These are phyloP conservation scores for Crypturellus undulatus DNA, from an alignment of 2,113 vertebrate genomes.

Conservation along the genomic window DNA sequence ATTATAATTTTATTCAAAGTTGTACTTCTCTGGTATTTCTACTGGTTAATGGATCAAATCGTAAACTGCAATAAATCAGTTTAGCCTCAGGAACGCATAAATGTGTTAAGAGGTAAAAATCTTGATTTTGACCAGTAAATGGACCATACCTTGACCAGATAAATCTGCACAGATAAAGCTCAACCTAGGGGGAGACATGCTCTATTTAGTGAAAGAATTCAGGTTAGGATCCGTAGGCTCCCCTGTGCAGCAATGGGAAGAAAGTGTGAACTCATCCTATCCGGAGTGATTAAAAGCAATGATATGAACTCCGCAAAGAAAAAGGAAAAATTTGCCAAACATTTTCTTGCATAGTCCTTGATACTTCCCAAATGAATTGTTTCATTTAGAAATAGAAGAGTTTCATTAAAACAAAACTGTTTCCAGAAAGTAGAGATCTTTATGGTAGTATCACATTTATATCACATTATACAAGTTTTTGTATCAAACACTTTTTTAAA, in stretches of 20 bases:
- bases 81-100: background rate
- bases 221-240: background rate
- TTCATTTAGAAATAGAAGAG: background rate
- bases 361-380: background rate
- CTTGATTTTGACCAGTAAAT: background rate
- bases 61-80: background rate
- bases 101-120: background rate
- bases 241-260: background rate
- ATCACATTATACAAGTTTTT: background rate
- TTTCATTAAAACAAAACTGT: background rate
- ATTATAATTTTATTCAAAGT: background rate
- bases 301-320: background rate
- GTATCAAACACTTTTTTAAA: background rate
- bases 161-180: background rate
- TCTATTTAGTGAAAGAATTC: background rate
- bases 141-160: background rate
- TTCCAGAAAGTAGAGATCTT: background rate
- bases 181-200: background rate
- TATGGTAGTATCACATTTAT: background rate
- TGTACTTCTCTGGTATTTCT: background rate
- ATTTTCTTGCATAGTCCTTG: background rate
- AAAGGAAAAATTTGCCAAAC: background rate
- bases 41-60: background rate
- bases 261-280: accelerated
- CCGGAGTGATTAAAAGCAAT: background rate